Evolutionary conservation across 2,888 invertebrate genomes (phyloP), one percentile per base, ranked within the genome.

Genomic region (Dorcus parallelipipedus): DNA sequence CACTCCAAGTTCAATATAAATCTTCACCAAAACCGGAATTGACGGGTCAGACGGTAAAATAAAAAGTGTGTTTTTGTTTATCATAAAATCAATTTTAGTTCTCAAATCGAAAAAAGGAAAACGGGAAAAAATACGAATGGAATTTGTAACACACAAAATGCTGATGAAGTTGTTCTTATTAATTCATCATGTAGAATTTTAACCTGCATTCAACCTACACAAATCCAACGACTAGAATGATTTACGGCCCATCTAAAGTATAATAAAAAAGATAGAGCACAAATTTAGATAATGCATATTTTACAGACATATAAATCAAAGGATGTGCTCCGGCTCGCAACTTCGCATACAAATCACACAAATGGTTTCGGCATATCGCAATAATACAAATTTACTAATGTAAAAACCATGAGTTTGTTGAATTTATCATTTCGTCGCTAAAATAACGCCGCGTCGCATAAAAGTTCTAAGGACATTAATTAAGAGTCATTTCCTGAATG

Each of bases 261-360:
- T 71, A 74, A 77, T 76, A 77, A 78, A 76, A 76, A 76, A 77
- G 76, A 76, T 73, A 70, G 73, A 76, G 72, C 76, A 55, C 76
- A 75, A 77, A 77, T 77, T 78, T 75, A 76, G 76, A 76, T 40
- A 51, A 73, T 77, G 77, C 76, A 77, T 76, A 76, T 77, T 76
- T 76, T 73, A 76, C 76, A 76, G 77, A 73, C 72, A 66, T 66
- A 75, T 77, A 76, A 75, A 77, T 77, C 77, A 76, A 71, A 74
- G 68, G 70, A 69, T 73, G 75, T 74, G 75, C 71, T 68, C 64
- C 66, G 73, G 70, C 69, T 72, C 67, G 71, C 70, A 72, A 73
- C 72, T 73, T 71, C 68, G 71, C 70, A 70, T 73, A 69, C 70
- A 71, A 73, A 71, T 72, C 69, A 69, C 65, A 67, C 66, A 69